Conservation (phyloP, 92 coral and sea anemone genomes). For the Porites evermanni region DNA sequence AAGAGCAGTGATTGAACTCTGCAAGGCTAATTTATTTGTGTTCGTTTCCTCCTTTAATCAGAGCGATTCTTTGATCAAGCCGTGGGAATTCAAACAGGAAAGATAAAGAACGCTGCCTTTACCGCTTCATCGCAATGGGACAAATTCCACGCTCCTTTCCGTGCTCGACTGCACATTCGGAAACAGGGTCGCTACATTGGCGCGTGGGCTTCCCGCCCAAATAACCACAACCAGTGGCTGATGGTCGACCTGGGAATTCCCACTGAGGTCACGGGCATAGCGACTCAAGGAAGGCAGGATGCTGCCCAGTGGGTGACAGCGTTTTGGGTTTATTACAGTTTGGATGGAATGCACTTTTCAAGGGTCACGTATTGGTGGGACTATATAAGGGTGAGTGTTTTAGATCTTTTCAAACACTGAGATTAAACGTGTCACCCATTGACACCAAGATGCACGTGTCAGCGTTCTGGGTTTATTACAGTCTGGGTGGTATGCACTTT, state of each 20-base stretch:
- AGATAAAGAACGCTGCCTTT: conserved; percentile 77
- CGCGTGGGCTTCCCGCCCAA: conserved; percentile 74
- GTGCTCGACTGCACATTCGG: conserved; percentile 67
- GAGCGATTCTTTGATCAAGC: conserved; percentile 78
- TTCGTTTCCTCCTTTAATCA: background rate
- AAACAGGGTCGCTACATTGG: conserved; percentile 64
- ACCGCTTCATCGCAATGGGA: conserved; percentile 78
- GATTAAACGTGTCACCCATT: too few species aligned
- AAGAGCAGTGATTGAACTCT: background rate
- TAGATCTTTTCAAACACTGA: background rate
- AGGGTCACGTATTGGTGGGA: conserved; percentile 75
- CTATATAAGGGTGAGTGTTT: conserved; percentile 17
- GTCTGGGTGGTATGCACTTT: conserved; percentile 77
- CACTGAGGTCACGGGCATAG: conserved; percentile 76
- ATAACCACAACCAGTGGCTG: conserved; percentile 72
- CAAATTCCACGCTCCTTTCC: conserved; percentile 62
- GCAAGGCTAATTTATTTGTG: background rate
- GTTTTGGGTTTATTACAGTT: conserved; percentile 78
- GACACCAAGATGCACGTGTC: conserved; percentile 18
- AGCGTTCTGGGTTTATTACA: conserved; percentile 69
- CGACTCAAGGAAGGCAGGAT: conserved; percentile 86
- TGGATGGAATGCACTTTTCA: conserved; percentile 75
- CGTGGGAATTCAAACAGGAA: conserved; percentile 76
- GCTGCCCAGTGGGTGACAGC: conserved; percentile 62
- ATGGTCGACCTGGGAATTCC: conserved; percentile 67